phyloP scores from a whole-genome alignment of 2,113 vertebrate genomes.

The Okapia johnstoni region DNA sequence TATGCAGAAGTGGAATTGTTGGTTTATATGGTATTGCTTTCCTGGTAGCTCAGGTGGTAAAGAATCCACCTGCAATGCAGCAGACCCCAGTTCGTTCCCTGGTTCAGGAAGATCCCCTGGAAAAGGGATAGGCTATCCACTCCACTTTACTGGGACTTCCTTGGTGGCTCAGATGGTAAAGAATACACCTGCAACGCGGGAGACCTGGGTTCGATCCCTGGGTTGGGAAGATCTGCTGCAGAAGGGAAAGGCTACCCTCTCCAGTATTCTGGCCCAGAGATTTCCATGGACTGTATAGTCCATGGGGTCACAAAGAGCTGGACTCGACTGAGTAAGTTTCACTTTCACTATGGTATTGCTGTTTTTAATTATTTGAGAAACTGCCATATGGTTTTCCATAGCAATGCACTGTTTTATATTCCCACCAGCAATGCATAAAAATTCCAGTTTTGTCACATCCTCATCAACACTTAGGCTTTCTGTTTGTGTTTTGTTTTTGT shows the following conservation, averaged over 20 bases:
- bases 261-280: not conserved
- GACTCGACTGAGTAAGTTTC: not conserved
- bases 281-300: not conserved
- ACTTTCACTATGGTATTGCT: not conserved
- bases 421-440: not conserved
- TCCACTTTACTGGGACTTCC: not conserved
- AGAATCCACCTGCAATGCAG: not conserved
- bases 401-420: not conserved
- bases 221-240: not conserved
- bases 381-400: not conserved
- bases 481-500: not conserved
- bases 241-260: not conserved
- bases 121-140: not conserved
- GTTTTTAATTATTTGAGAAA: conserved; percentile 13
- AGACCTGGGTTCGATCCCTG: not conserved
- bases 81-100: not conserved
- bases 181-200: rapidly evolving
- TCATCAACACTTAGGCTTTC: not conserved
- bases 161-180: not conserved
- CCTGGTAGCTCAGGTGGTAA: not conserved
- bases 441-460: not conserved
- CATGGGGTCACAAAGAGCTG: not conserved
- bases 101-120: not conserved
- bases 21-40: not conserved
- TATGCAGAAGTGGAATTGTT: not conserved